Evolutionary conservation across 2,888 invertebrate species (phyloP), one percentile per base, ranked within the genome.

Genomic region (Hanleya hanleyi): DNA sequence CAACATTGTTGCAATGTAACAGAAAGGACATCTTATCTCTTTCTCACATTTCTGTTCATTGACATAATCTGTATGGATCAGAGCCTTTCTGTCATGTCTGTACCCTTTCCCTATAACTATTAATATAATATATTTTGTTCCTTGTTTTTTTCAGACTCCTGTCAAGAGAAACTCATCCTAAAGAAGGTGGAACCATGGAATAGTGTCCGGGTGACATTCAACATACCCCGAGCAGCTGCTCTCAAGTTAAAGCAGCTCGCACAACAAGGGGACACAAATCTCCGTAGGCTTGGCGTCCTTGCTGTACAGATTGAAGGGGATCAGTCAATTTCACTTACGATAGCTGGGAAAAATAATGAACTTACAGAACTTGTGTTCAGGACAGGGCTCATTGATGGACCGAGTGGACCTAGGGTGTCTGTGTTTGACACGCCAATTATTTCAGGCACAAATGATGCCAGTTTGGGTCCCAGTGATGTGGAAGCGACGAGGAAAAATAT

Each of bases 121-220:
- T n/a, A n/a, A n/a, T n/a, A n/a, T n/a, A n/a, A n/a, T n/a, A n/a
- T n/a, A n/a, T n/a, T n/a, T n/a, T n/a, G n/a, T n/a, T n/a, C n/a
- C n/a, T n/a, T n/a, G n/a, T n/a, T n/a, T 36, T 36, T 66, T 32
- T 66, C 41, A 38, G 66, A 38, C 32, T 66, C 57, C 57, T 57
- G 57, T 26, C 22, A 64, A 37, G 37, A 64, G 64, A 92, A 92
- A 86, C 91, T 94, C 86, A 92, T 92, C 89, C 93, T 95, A 83
- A 93, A 93, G 89, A 95, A 95, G 91, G 94, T 97, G 92, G 98
- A 98, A 94, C 98, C 98, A 93, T 98, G 97, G 97, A 97, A 97
- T 93, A 96, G 97, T 86, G 98, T 98, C 87, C 95, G 97, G 92
- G 97, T 98, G 91, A 98, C 97, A 92, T 95, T 98, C 93, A 96